Conservation (phyloP, 2,113 vertebrate species). For the Deroptyus accipitrinus region DNA sequence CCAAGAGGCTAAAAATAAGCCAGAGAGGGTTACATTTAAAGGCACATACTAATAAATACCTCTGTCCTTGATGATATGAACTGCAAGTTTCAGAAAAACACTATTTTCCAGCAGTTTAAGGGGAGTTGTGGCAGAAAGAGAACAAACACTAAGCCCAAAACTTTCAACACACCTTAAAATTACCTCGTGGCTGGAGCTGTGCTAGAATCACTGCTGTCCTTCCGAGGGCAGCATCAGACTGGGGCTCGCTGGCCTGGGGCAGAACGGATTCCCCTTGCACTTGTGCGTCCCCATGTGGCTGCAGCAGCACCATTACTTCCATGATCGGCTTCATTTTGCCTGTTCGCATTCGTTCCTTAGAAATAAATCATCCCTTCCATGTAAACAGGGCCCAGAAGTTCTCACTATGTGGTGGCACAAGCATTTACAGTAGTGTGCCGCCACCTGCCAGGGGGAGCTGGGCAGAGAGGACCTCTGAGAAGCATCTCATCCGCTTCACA, state of each 20-base stretch:
- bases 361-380: background rate
- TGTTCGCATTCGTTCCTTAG: fast-evolving
- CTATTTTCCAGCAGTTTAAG: background rate
- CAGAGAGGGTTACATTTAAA: background rate
- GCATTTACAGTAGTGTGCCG: background rate
- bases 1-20: conserved; percentile 48
- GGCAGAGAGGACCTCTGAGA: background rate
- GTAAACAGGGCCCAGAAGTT: background rate
- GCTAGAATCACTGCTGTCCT: background rate
- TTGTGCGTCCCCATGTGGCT: fast-evolving
- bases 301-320: background rate
- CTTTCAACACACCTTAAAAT: background rate
- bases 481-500: background rate
- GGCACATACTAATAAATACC: background rate
- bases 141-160: background rate
- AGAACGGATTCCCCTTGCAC: background rate
- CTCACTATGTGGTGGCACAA: fast-evolving
- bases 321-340: background rate
- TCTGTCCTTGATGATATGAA: conserved; percentile 21
- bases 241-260: background rate
- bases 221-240: fast-evolving
- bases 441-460: background rate
- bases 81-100: background rate
- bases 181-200: background rate
- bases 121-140: background rate